Evolutionary conservation across 2,113 vertebrate genomes (phyloP).

Genomic region (Dipodomys merriami): DNA sequence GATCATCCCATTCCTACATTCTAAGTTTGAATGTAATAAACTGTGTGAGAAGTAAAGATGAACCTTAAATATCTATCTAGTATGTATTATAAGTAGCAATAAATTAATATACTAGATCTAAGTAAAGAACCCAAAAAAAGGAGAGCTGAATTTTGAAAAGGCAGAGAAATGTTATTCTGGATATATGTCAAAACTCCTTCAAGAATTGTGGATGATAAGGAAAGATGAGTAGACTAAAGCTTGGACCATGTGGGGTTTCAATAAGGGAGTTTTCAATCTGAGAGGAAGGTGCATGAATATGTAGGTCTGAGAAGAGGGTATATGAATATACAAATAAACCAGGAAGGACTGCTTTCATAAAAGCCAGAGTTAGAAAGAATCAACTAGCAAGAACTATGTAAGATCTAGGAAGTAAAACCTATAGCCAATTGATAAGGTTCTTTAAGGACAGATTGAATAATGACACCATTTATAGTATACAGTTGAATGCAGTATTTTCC

Average conservation of each 20-base stretch:
- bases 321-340: not conserved
- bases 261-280: not conserved
- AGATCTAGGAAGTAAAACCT: not conserved
- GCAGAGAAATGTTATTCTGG: not conserved
- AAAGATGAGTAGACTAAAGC: not conserved
- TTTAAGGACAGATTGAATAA: not conserved
- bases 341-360: not conserved
- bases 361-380: not conserved
- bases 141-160: not conserved
- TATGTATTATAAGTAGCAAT: constrained; percentile 1
- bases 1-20: not conserved
- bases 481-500: not conserved
- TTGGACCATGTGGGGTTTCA: not conserved
- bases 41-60: not conserved
- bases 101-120: not conserved
- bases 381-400: not conserved
- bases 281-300: too few relatives aligned
- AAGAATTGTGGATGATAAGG: not conserved
- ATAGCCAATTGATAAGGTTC: not conserved
- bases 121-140: not conserved
- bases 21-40: constrained; percentile 3
- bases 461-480: not conserved
- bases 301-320: not conserved
- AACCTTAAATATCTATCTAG: not conserved
- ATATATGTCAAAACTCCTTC: constrained; percentile 21